Percentiles rank a stretch among this genome's conserved stretches.
Conservation (phyloP, 2,797 vertebrate genomes). For the Lutjanus campechanus region DNA sequence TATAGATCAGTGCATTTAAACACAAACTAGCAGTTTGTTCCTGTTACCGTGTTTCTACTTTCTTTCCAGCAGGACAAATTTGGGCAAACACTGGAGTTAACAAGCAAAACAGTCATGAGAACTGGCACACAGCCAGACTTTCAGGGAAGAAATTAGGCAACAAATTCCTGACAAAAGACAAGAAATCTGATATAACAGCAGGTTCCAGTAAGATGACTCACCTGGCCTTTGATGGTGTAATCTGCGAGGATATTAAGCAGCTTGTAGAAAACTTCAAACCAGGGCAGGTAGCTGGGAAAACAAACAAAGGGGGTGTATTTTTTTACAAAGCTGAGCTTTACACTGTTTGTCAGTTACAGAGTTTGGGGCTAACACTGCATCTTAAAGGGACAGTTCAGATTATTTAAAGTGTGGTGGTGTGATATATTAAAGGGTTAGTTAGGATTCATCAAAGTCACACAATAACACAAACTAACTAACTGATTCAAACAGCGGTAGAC, state of each 20-base stretch:
- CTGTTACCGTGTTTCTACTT: background rate
- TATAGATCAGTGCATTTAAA: background rate
- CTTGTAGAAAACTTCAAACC: slow-evolving; percentile 99
- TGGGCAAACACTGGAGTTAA: background rate
- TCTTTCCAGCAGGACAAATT: background rate
- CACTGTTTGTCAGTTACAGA: background rate
- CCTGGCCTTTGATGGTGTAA: slow-evolving; percentile 96
- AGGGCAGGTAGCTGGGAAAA: slow-evolving; percentile 93
- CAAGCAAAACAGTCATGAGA: slow-evolving; percentile 3
- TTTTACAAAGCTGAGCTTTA: background rate
- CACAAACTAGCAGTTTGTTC: background rate
- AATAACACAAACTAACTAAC: too few species aligned
- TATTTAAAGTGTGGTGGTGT: too few species aligned
- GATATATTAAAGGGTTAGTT: too few species aligned
- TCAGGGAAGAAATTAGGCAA: background rate
- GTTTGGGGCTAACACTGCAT: background rate
- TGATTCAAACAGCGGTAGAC: too few species aligned
- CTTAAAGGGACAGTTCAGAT: too few species aligned
- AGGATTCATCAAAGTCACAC: too few species aligned
- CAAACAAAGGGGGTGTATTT: slow-evolving; percentile 39
- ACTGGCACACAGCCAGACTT: background rate
- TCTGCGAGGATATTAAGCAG: slow-evolving; percentile 96
- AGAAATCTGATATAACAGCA: background rate
- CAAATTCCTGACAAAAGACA: background rate
- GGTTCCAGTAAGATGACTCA: slow-evolving; percentile 57